Conservation (phyloP, 2,113 vertebrate species). For the Gymnogyps californianus region DNA sequence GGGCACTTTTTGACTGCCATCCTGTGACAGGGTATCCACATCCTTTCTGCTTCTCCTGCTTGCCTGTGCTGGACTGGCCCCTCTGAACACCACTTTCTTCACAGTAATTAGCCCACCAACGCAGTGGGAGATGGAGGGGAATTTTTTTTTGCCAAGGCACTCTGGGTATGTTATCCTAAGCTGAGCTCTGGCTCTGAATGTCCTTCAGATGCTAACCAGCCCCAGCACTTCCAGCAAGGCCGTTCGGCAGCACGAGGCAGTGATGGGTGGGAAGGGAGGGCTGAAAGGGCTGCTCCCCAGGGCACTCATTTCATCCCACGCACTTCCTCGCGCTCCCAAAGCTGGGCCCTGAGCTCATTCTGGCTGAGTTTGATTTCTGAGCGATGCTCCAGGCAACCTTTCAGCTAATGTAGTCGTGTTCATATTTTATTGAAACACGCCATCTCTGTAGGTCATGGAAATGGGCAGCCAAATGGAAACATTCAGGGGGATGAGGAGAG, state of each 20-base stretch:
- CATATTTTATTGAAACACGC: slow-evolving; percentile 40
- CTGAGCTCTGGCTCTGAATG: neutral
- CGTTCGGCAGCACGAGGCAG: neutral
- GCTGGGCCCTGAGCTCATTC: neutral
- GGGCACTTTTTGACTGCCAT: neutral
- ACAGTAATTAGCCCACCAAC: neutral
- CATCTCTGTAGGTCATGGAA: slow-evolving; percentile 4
- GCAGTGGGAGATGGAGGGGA: neutral
- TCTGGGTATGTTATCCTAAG: neutral
- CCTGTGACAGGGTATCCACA: neutral
- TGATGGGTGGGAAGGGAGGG: neutral
- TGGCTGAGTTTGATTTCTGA: neutral
- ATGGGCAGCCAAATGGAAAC: slow-evolving; percentile 25
- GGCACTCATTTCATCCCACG: neutral
- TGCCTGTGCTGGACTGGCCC: neutral
- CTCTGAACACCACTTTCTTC: neutral
- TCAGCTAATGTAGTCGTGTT: slow-evolving; percentile 4
- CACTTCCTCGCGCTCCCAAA: neutral
- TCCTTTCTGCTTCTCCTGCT: neutral
- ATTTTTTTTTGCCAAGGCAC: neutral
- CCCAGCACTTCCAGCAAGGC: neutral
- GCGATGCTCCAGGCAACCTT: neutral
- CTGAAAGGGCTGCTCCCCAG: neutral
- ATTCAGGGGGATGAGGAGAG: neutral
- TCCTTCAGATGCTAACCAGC: neutral